Base-by-base conservation (phyloP, 2,888 invertebrate species). In the Pandemis corylana region DNA sequence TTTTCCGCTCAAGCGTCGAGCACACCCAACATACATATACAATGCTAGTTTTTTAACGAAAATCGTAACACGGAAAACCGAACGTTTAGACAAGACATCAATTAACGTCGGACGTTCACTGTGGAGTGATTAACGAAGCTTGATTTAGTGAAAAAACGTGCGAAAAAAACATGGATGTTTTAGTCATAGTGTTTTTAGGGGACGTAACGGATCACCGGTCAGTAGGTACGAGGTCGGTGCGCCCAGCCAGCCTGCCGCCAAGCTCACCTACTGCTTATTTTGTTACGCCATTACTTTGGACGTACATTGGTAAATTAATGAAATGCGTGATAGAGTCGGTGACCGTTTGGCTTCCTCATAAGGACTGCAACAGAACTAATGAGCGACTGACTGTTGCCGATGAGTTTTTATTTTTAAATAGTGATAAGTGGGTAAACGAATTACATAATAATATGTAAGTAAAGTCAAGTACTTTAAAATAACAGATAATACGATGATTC, bases 181-280 rank as follows among this genome's bases (percentile, higher is more conserved):
- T 59, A 5, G 6, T 51, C 28, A 9, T 10, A 10, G 10, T 3
- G 12, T 12, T 59, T 28, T 28, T 20, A 12, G 59, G 28, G 20
- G 10, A 4, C 1, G 59, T 12, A 9, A 59, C 7, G 59, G 59
- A 59, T 59, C 59, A 59, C 59, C 28, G 10, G 59, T 2, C 28
- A 59, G 28, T n/a, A n/a, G n/a, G n/a, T 10, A 20, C 5, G 20
- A 28, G 59, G 28, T 20, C 20, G 20, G 20, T 56, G 20, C n/a
- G 56, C 56, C 13, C 28, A 59, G 59, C 59, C 59, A 12, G 59
- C 59, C n/a, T 28, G 59, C 59, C 59, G 59, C 59, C 59, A 56
- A 7, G 4, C 20, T 56, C 20, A 59, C 28, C 59, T 28, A 28
- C 28, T 28, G 59, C 28, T 28, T 59, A 20, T 28, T 28, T 59